Base-by-base conservation (phyloP, 2,888 invertebrate species). In the Zeuzera pyrina region DNA sequence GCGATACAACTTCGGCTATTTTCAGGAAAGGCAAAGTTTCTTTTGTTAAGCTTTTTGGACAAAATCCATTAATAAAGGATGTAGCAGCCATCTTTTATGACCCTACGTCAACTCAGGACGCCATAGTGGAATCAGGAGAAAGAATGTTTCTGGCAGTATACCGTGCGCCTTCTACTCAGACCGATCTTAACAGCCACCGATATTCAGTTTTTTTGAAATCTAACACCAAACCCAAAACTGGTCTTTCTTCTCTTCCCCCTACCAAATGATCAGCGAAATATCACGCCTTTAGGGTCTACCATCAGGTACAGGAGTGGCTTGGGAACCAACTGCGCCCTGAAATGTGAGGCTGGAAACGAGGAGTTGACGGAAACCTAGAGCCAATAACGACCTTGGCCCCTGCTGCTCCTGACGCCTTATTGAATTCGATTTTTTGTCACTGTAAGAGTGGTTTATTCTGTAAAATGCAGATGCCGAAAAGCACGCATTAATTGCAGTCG, bases 351-450 rank as follows among this genome's bases (percentile, higher is more conserved):
- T 31, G 15, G 30, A 38, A 30, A 27, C 34, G 32, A 34, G 34
- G 34, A 31, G 34, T 21, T 13, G 34, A 38, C 34, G 38, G 31
- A 32, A 31, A 31, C 29, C 15, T 36, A 8, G 36, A 32, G 24
- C 35, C 36, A 26, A 36, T 36, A 21, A 36, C 32, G 15, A 39
- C 34, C 32, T 23, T 14, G n/a, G 36, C 34, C 25, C 39, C 30
- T 36, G 27, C 31, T 13, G 36, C 39, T 39, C 34, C 39, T 39
- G 39, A 39, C 30, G n/a, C 32, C 11, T 19, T 34, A 30, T 16
- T 39, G 10, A 36, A 19, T 14, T 36, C 31, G 16, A 31, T 39
- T 29, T 35, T 35, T 32, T 35, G 33, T 25, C 29, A 30, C 15
- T 30, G 31, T 15, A 31, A 37, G 30, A 34, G 31, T 38, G 34